Conservation (phyloP, 2,113 vertebrate species). For the Nettapus auritus region DNA sequence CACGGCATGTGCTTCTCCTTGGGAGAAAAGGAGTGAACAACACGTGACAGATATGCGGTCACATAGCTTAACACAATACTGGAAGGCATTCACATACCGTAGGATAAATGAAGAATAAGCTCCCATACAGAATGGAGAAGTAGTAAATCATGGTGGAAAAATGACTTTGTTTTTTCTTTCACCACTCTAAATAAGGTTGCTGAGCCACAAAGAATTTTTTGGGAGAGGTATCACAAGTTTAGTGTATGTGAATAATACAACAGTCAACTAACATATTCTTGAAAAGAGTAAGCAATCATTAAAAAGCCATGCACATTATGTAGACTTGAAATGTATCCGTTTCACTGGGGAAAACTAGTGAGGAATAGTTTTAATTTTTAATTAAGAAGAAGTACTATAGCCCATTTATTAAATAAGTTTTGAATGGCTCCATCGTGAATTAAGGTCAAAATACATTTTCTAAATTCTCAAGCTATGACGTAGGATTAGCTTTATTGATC, state of each 20-base stretch:
- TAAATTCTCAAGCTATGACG: constrained; percentile 72
- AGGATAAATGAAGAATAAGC: neutral
- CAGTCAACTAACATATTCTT: neutral
- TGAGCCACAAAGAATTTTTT: neutral
- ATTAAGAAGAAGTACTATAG: constrained; percentile 44
- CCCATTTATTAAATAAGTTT: constrained; percentile 60
- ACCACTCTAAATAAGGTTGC: neutral
- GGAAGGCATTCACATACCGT: neutral
- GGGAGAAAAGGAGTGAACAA: neutral
- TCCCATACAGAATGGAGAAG: too few relatives aligned
- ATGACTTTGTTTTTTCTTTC: neutral
- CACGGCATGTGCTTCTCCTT: neutral
- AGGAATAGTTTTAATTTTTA: constrained; percentile 35
- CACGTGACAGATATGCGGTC: neutral
- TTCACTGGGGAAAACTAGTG: neutral
- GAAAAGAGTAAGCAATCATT: neutral
- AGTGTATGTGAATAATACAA: neutral
- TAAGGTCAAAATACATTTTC: constrained; percentile 73
- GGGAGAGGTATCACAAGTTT: neutral
- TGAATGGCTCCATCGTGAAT: constrained; percentile 48
- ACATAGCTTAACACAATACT: neutral
- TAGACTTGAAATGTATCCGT: neutral
- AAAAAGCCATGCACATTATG: neutral
- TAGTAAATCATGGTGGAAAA: neutral
- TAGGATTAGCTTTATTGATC: constrained; percentile 78